phyloP scores from a whole-genome alignment of 2,888 invertebrate genomes.

The Patella pellucida region DNA sequence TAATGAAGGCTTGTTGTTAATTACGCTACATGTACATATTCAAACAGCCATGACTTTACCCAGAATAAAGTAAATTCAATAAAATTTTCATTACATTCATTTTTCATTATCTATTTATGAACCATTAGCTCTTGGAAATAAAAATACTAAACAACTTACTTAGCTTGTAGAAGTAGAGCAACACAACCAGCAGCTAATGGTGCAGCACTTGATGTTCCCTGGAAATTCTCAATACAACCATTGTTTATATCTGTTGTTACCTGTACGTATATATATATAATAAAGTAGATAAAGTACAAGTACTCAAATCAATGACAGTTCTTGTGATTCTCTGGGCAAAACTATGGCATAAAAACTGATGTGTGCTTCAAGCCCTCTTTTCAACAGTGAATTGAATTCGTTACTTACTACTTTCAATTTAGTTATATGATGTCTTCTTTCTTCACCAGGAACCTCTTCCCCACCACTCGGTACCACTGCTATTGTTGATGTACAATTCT shows the following conservation, averaged over 20 bases:
- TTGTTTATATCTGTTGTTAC: conserved; percentile 66
- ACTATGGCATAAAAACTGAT: too few relatives aligned
- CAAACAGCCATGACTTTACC: too few relatives aligned
- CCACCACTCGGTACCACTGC: conserved; percentile 62
- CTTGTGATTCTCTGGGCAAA: too few relatives aligned
- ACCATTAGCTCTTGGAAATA: not conserved
- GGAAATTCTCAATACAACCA: conserved; percentile 66
- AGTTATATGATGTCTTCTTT: conserved; percentile 32
- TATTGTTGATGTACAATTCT: conserved; percentile 65
- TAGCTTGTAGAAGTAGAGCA: conserved; percentile 66
- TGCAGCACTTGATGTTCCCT: conserved; percentile 70
- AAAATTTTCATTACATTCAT: too few relatives aligned
- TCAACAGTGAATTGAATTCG: not conserved
- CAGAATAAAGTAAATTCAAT: too few relatives aligned
- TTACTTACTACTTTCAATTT: conserved; percentile 61
- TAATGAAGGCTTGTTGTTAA: too few relatives aligned
- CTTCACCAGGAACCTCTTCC: conserved; percentile 35
- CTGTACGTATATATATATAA: conserved; percentile 25
- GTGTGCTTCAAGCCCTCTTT: too few relatives aligned
- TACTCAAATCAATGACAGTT: too few relatives aligned
- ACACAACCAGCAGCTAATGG: conserved; percentile 68
- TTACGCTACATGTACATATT: too few relatives aligned
- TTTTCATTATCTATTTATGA: too few relatives aligned
- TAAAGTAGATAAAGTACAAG: too few relatives aligned
- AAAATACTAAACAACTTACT: conserved; percentile 54